Percentiles rank a stretch among this genome's conserved stretches.
These are phyloP conservation scores for Ahaetulla prasina DNA, from an alignment of 2,113 vertebrate genomes.

Conservation along the genomic window DNA sequence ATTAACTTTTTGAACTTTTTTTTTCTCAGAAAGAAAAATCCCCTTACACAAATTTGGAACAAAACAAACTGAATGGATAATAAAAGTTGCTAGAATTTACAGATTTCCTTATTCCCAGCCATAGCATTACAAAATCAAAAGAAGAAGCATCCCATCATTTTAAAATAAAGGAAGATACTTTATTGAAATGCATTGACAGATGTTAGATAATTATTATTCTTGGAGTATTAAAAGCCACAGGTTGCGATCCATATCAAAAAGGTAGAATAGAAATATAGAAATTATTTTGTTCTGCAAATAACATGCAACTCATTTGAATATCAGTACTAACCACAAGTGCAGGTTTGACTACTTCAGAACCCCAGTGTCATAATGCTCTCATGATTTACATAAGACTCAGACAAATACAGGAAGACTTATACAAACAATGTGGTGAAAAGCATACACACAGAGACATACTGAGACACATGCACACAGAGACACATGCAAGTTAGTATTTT, in stretches of 20 bases:
- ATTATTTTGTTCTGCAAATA: constrained; percentile 1
- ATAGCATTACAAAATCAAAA: background rate
- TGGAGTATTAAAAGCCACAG: background rate
- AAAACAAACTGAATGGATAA: background rate
- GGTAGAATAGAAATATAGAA: background rate
- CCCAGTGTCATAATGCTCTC: background rate
- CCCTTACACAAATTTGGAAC: background rate
- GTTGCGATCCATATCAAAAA: background rate
- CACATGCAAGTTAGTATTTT: background rate
- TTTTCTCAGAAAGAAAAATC: background rate
- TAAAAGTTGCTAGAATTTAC: background rate
- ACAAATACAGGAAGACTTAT: constrained; percentile 31
- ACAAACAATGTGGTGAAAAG: constrained; percentile 2
- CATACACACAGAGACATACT: background rate
- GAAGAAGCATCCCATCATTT: background rate
- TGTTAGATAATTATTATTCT: constrained; percentile 21
- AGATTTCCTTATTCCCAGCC: background rate
- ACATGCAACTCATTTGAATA: constrained; percentile 8
- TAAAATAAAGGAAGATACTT: constrained; percentile 6
- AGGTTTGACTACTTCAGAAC: background rate
- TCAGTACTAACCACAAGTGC: constrained; percentile 28
- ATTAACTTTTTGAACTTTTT: background rate
- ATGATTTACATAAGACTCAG: constrained; percentile 56
- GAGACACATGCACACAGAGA: background rate
- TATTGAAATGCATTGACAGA: background rate